Conservation (phyloP, 2,797 vertebrate genomes). For the Halcyon leucocephala region DNA sequence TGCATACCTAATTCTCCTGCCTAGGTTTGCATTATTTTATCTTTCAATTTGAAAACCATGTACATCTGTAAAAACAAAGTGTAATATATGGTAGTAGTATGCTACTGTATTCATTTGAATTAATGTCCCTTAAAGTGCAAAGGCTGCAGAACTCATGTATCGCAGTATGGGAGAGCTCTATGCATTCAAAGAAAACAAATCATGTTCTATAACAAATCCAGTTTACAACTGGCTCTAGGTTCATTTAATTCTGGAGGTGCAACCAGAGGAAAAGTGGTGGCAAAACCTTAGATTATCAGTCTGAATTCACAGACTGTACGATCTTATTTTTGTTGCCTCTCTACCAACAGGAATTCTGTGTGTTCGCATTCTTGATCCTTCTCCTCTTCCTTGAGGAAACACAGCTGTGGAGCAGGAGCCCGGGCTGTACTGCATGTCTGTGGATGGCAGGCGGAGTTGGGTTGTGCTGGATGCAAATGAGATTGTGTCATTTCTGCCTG, state of each 20-base stretch:
- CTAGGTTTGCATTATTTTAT: conserved; percentile 36
- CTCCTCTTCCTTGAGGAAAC: conserved; percentile 55
- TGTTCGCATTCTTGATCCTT: conserved; percentile 38
- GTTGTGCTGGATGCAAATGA: not conserved
- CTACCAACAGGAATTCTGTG: not conserved
- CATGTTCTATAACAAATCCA: not conserved
- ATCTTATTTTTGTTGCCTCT: conserved; percentile 38
- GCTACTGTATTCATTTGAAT: conserved; percentile 59
- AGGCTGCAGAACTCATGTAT: conserved; percentile 16
- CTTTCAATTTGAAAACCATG: conserved; percentile 34
- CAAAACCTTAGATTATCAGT: not conserved
- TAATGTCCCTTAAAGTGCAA: conserved; percentile 36
- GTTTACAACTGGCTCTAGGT: not conserved
- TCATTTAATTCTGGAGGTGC: not conserved
- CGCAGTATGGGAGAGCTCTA: not conserved
- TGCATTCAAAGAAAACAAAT: not conserved
- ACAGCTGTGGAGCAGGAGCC: conserved; percentile 28
- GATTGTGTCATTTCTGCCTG: not conserved
- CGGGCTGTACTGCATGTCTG: not conserved
- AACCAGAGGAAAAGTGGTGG: not conserved
- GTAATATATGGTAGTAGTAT: conserved; percentile 7
- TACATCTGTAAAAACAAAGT: conserved; percentile 69
- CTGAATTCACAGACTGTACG: not conserved
- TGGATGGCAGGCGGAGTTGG: not conserved
- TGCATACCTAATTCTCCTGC: not conserved